Conservation (phyloP, 2,113 vertebrate genomes). For the Pseudolaguvia tuberculata region DNA sequence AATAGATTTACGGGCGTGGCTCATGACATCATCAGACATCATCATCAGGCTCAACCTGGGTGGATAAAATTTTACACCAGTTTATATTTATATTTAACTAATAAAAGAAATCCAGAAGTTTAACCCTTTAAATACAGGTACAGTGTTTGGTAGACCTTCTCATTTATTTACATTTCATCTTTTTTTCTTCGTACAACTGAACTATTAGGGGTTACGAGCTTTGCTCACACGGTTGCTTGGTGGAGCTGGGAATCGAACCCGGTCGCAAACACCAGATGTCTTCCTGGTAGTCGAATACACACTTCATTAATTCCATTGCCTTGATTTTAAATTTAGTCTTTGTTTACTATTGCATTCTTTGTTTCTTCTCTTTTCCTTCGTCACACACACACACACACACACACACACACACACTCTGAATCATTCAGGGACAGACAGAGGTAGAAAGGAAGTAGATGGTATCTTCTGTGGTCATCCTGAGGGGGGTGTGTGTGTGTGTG, state of each 20-base stretch:
- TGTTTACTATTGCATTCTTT: not conserved
- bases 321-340: constrained; percentile 5
- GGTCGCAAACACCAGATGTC: too few relatives aligned
- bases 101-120: too few relatives aligned
- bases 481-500: too few relatives aligned
- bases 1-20: not conserved
- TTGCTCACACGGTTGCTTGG: too few relatives aligned
- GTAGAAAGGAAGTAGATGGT: not conserved
- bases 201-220: too few relatives aligned
- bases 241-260: too few relatives aligned
- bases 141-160: too few relatives aligned
- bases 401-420: constrained; percentile 18
- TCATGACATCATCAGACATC: not conserved
- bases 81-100: too few relatives aligned
- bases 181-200: too few relatives aligned
- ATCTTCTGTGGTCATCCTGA: too few relatives aligned
- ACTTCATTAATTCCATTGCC: not conserved
- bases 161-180: too few relatives aligned
- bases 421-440: not conserved
- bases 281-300: not conserved
- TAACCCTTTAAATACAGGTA: not conserved
- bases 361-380: constrained; percentile 1
- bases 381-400: not conserved
- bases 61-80: not conserved
- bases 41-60: not conserved